These are phyloP conservation scores for Pogona vitticeps DNA, from an alignment of 2,113 vertebrate species.

Conservation along the genomic window DNA sequence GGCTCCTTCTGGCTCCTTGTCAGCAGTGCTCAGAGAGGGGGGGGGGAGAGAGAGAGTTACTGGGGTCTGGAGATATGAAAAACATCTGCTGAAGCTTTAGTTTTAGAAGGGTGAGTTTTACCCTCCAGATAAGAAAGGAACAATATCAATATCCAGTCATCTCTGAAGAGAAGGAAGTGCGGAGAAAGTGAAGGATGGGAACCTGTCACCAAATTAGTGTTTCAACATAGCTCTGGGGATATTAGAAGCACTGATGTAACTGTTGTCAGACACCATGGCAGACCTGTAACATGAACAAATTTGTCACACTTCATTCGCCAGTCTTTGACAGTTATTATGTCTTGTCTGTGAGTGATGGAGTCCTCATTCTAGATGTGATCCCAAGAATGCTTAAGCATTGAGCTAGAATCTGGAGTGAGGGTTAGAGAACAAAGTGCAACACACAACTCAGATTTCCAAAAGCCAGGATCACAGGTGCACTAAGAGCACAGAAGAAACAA, in stretches of 20 bases:
- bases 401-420: slow-evolving; percentile 17
- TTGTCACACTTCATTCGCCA: slow-evolving; percentile 66
- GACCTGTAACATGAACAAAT: slow-evolving; percentile 50
- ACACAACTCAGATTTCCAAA: slow-evolving; percentile 40
- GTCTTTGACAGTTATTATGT: slow-evolving; percentile 60
- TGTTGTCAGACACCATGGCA: slow-evolving; percentile 40
- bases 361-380: slow-evolving; percentile 46
- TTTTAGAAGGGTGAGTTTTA: slow-evolving; percentile 31
- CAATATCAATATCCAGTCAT: slow-evolving; percentile 17
- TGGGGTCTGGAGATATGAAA: slow-evolving; percentile 17
- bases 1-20: slow-evolving; percentile 30
- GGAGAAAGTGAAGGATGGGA: slow-evolving; percentile 31
- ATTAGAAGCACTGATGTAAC: slow-evolving; percentile 47
- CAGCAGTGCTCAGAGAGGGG: not conserved
- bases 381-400: slow-evolving; percentile 27
- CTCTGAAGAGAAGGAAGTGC: rapidly evolving
- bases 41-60: not conserved
- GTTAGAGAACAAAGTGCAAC: not conserved
- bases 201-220: slow-evolving; percentile 61
- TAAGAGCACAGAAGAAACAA: not conserved
- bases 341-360: slow-evolving; percentile 40
- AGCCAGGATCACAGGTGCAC: not conserved
- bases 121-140: slow-evolving; percentile 15
- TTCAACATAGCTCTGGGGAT: slow-evolving; percentile 46
- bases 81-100: slow-evolving; percentile 53